These are phyloP conservation scores for Epinephelus awoara DNA, from an alignment of 2,797 vertebrate genomes.

Conservation along the genomic window DNA sequence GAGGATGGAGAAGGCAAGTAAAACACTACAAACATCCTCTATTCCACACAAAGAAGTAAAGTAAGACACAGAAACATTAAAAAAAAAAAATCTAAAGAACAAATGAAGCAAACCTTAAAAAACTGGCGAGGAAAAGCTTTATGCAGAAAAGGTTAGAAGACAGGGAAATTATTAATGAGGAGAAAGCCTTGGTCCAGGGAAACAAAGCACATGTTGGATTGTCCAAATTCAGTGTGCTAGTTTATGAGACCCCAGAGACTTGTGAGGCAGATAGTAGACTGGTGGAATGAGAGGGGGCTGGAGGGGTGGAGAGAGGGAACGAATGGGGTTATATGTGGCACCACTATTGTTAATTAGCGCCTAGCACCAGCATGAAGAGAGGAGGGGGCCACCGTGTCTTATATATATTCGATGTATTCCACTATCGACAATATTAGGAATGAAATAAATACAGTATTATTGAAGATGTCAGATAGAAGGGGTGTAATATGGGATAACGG, in stretches of 20 bases:
- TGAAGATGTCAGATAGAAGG: neutral
- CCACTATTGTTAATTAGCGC: slow-evolving; percentile 61
- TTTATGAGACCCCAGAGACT: slow-evolving; percentile 75
- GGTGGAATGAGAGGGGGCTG: slow-evolving; percentile 50
- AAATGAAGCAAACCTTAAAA: slow-evolving; percentile 19
- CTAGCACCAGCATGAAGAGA: slow-evolving; percentile 41
- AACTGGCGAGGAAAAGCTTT: slow-evolving; percentile 26
- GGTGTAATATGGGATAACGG: neutral
- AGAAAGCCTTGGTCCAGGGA: slow-evolving; percentile 25
- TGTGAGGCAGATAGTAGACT: slow-evolving; percentile 59
- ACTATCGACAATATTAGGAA: neutral
- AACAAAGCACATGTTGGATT: slow-evolving; percentile 64
- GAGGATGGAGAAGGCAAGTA: neutral
- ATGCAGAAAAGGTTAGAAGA: slow-evolving; percentile 50
- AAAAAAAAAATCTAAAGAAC: neutral
- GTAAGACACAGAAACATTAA: neutral
- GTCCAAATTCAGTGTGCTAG: slow-evolving; percentile 64
- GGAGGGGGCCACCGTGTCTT: neutral
- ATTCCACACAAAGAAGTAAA: neutral
- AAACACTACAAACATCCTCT: neutral
- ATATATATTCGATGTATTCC: neutral
- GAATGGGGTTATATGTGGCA: slow-evolving; percentile 47
- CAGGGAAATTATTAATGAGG: slow-evolving; percentile 60
- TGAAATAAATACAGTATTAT: neutral
- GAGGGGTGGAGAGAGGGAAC: slow-evolving; percentile 50